phyloP scores from a whole-genome alignment of 2,797 vertebrate species.

The Chanos chanos region DNA sequence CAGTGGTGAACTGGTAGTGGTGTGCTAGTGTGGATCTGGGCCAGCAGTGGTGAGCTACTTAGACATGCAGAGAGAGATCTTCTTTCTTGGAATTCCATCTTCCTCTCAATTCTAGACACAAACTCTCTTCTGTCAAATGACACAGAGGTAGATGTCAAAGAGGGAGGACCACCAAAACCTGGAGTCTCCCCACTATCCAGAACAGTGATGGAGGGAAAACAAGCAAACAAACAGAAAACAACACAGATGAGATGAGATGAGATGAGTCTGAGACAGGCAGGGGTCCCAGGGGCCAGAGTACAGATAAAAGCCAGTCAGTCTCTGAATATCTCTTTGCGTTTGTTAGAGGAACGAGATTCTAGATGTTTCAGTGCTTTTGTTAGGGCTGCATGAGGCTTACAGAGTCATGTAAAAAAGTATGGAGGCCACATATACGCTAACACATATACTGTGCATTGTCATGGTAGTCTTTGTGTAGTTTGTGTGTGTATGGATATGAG shows the following conservation, averaged over 20 bases:
- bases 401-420: too few relatives aligned
- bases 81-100: conserved; percentile 17
- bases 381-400: too few relatives aligned
- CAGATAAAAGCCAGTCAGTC: conserved; percentile 16
- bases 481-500: neutral
- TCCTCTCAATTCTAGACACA: conserved; percentile 23
- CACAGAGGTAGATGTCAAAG: conserved; percentile 34
- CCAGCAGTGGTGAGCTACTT: conserved; percentile 4
- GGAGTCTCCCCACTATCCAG: conserved; percentile 22
- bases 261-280: conserved; percentile 19
- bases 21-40: neutral
- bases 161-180: conserved; percentile 24
- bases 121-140: conserved; percentile 21
- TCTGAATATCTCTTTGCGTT: conserved; percentile 1
- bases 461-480: conserved; percentile 19
- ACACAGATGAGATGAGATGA: conserved; percentile 24
- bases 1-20: neutral
- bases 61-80: neutral
- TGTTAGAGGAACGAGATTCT: neutral
- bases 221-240: conserved; percentile 25
- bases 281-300: neutral
- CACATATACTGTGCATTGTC: conserved; percentile 17
- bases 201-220: conserved; percentile 2
- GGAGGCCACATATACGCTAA: neutral
- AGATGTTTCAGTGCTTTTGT: too few relatives aligned